Conservation (phyloP, 2,797 vertebrate species). For the Eulemur mongoz region DNA sequence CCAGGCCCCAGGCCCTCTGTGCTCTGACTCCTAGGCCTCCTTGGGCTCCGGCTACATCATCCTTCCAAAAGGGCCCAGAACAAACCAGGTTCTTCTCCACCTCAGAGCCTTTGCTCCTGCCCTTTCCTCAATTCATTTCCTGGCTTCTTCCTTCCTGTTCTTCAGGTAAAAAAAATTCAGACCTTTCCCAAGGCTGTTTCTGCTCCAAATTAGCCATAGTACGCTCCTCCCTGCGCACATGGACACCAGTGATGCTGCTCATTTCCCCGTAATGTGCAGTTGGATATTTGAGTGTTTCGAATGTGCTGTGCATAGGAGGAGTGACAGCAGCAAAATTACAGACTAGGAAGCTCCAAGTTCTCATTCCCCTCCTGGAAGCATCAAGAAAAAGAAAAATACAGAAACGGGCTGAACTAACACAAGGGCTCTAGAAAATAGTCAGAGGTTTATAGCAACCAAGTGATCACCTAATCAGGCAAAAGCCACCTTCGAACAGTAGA, state of each 20-base stretch:
- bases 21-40: not conserved
- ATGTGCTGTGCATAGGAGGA: not conserved
- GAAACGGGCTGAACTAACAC: not conserved
- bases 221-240: not conserved
- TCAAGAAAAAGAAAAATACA: not conserved
- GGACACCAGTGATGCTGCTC: not conserved
- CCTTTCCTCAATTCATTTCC: not conserved
- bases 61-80: not conserved
- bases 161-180: not conserved
- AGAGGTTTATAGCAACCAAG: not conserved
- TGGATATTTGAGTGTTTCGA: not conserved
- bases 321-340: not conserved
- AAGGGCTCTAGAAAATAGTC: not conserved
- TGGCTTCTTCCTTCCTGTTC: not conserved
- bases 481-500: not conserved
- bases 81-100: not conserved
- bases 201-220: not conserved
- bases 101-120: not conserved
- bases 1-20: no score
- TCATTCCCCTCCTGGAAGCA: not conserved
- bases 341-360: not conserved
- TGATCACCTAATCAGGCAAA: slow-evolving; percentile 5
- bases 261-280: not conserved
- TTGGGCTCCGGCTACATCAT: not conserved
- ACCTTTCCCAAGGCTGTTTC: not conserved